Evolutionary conservation across 2,888 invertebrate species (phyloP), one percentile per base, ranked within the genome.

Genomic region (Orthosia gothica): DNA sequence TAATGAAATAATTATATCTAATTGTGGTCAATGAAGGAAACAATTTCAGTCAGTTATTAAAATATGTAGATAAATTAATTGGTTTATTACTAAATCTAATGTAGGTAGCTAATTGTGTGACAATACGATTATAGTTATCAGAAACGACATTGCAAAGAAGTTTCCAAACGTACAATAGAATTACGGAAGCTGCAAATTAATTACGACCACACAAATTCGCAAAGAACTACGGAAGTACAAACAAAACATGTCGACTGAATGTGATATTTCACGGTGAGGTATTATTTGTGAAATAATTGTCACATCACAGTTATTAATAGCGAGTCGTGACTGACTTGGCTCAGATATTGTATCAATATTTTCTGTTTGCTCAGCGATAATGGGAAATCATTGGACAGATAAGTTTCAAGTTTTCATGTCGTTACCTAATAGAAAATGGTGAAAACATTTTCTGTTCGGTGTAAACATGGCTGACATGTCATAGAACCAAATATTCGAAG

Each of bases 261-360:
- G 50, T 45, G 58, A 20, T 58, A 65, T 54, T 68, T 72, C 45
- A 40, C 32, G 55, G 16, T 74, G 18, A 49, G 3, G 23, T 52
- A 54, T 49, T 64, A 63, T 57, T 70, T 74, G 40, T 26, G 50
- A 55, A 67, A 50, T 76, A 15, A 59, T 75, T 59, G 70, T 82
- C 70, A 79, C 62, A 40, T 81, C 76, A 83, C 52, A 20, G 52
- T 57, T 80, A 82, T 71, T 64, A 74, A 65, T 86, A 86, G 47
- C 32, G 18, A 15, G 0, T 61, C 87, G 79, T 76, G 84, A 76
- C 73, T 55, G 72, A 66, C 69, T 84, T 82, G 86, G 64, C 82
- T 82, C 52, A 79, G 64, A 77, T 85, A 82, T 16, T 57, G 40
- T 54, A 55, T 55, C 50, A 50, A 65, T n/a, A n/a, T 26, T 62